Evolutionary conservation across 2,113 vertebrate genomes (phyloP), one percentile per base, ranked within the genome.

Genomic region (Seriola quinqueradiata): DNA sequence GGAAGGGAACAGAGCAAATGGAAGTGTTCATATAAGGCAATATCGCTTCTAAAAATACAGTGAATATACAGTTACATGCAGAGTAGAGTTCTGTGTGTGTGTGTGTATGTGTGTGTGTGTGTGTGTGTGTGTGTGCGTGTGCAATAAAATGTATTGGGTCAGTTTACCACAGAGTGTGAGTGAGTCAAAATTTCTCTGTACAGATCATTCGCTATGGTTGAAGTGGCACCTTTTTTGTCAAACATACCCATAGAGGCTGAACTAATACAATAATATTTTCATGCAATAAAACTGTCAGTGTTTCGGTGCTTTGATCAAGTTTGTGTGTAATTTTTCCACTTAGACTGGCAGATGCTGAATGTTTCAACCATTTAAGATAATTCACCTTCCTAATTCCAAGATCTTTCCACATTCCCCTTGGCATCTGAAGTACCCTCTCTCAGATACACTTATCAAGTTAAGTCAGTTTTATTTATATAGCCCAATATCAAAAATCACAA

Each of bases 131-230:
- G 36, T 34, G 52, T 59, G 36, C 25, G 52, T 46, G 42, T 23
- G 52, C 17, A 32, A 21, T 65, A 81, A 19, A 58, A 54, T 82
- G 67, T 70, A 74, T n/a, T 58, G 70, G 8, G 36, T 74, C 40
- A 75, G 23, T 70, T 77, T 50, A 69, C 54, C 19, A 69, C 25
- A 55, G 54, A 52, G 34, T n/a, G 70, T 38, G 32, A 73, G 61
- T 23, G 60, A 48, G 11, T 50, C 32, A n/a, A 63, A 16, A 55
- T 75, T 48, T 63, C 55, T 50, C 52, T 50, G 48, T 19, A 7
- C 48, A 19, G 48, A 50, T 50, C 48, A 16, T 48, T 48, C 17
- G 16, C 48, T 8, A 2, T 17, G 16, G 48, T 19, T 50, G 44
- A 28, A 28, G 64, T 19, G 40, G 64, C 23, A n/a, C 48, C 48